A percentile compares a stretch with the other conserved stretches of the same genome.
Evolutionary conservation across 1,140 invertebrate genomes (phyloP).

Genomic region (Heliothis virescens): DNA sequence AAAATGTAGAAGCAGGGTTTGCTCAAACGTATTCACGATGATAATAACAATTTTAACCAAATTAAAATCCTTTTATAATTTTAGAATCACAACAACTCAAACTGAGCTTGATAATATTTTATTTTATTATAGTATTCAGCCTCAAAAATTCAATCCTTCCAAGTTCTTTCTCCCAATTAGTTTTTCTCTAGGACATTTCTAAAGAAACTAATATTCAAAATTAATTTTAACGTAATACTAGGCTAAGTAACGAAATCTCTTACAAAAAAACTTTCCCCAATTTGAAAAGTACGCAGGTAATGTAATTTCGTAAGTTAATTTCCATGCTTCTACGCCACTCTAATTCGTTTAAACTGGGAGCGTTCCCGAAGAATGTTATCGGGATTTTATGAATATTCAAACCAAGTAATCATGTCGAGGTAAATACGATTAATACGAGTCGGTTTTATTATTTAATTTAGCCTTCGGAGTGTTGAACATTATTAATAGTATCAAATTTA

Average conservation of each 20-base stretch:
- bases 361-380: constrained; percentile 63
- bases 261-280: constrained; percentile 14
- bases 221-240: constrained; percentile 7
- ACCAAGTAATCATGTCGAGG: constrained; percentile 60
- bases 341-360: constrained; percentile 61
- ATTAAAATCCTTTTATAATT: background rate
- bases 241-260: background rate
- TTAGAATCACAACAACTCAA: too few relatives aligned
- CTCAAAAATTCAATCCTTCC: too few relatives aligned
- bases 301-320: constrained; percentile 39
- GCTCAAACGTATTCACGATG: too few relatives aligned
- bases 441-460: constrained; percentile 47
- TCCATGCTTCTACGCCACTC: constrained; percentile 33
- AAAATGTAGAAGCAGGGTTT: too few relatives aligned
- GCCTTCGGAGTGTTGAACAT: constrained; percentile 3
- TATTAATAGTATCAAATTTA: background rate
- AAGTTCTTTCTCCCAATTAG: too few relatives aligned
- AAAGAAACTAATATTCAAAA: background rate
- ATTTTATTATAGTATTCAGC: too few relatives aligned
- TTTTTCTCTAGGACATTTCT: too few relatives aligned
- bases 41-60: background rate
- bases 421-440: constrained; percentile 72
- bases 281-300: constrained; percentile 34
- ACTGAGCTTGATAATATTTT: too few relatives aligned
- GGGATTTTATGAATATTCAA: constrained; percentile 72